Base-by-base conservation (phyloP, 1,140 invertebrate species). In the Drosophila subobscura region DNA sequence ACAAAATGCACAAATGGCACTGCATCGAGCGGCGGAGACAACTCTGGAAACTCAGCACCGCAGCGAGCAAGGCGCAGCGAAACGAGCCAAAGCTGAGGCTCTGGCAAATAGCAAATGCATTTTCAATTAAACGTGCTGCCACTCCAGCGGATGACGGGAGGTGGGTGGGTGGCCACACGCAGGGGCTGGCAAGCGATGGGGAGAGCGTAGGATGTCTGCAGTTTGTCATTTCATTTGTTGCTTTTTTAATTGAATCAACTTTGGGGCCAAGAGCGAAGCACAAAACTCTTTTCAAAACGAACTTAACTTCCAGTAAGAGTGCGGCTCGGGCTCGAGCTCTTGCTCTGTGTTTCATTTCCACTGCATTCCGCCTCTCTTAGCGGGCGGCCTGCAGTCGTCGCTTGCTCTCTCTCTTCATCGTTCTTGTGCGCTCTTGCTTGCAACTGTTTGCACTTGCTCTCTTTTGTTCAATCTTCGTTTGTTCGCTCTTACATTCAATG, bases 211-310 rank as follows among this genome's bases (percentile, higher is more conserved):
- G 16, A 20, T 20, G 33, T 41, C 59, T 27, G 27, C 44, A 52
- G 44, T 22, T 73, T 53, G 41, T 44, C 72, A 66, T 65, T 64
- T 60, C 72, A 75, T 67, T 75, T 75, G 71, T 75, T 75, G 71
- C 72, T 75, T 74, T 75, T 66, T 52, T 55, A 52, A 52, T 64
- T 72, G 46, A 72, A 64, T 75, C 23, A 53, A 75, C 55, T 42
- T 66, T 54, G 33, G 60, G 51, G 65, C 49, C 4, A 25, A n/a
- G n/a, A 20, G 12, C 49, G 33, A 14, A 7, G 8, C 8, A 25
- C 20, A 8, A 2, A 25, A 23, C 61, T 67, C 72, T 74, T 66
- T n/a, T 12, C 10, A 1, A 37, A 10, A 37, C 3, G 33, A 37
- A 8, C 10, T 37, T 12, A 37, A 5, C 50, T 75, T 75, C 72